Percentiles rank a stretch among this genome's conserved stretches.
Conservation (phyloP, 2,797 vertebrate species). For the Sparidentex hasta region DNA sequence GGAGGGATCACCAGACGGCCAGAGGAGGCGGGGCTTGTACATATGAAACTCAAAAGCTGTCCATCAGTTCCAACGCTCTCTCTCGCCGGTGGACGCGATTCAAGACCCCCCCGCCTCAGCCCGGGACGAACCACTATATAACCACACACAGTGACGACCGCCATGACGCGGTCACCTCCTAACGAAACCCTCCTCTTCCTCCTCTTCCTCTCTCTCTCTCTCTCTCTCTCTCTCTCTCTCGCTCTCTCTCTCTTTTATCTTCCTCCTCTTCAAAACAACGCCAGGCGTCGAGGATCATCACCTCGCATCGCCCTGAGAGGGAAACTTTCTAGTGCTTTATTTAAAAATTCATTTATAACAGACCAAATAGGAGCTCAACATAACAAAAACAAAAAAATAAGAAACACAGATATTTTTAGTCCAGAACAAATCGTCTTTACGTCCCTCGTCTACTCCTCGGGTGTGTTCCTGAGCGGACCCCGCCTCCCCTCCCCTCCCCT, state of each 20-base stretch:
- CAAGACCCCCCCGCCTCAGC: slow-evolving; percentile 44
- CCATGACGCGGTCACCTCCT: slow-evolving; percentile 50
- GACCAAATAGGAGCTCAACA: slow-evolving; percentile 76
- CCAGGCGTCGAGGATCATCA: slow-evolving; percentile 50
- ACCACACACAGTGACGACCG: slow-evolving; percentile 58
- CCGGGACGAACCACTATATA: slow-evolving; percentile 82
- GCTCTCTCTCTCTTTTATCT: slow-evolving; percentile 33
- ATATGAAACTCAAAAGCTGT: slow-evolving; percentile 65
- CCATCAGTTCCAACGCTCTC: slow-evolving; percentile 44
- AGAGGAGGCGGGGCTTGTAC: slow-evolving; percentile 71
- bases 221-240: no score
- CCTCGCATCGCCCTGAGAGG: slow-evolving; percentile 56
- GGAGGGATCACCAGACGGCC: slow-evolving; percentile 61
- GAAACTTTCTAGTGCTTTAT: slow-evolving; percentile 70
- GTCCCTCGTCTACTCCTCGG: slow-evolving; percentile 40
- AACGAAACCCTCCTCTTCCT: slow-evolving; percentile 45
- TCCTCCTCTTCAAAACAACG: slow-evolving; percentile 46
- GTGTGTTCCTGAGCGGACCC: slow-evolving; percentile 71
- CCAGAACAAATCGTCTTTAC: slow-evolving; percentile 55
- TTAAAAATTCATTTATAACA: slow-evolving; percentile 65
- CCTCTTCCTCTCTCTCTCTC: slow-evolving; percentile 6
- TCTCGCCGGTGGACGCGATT: slow-evolving; percentile 43
- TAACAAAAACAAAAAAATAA: neutral
- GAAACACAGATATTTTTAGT: slow-evolving; percentile 63
- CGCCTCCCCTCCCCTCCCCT: neutral